phyloP scores from a whole-genome alignment of 1,140 invertebrate genomes.

The Bombus turneri region DNA sequence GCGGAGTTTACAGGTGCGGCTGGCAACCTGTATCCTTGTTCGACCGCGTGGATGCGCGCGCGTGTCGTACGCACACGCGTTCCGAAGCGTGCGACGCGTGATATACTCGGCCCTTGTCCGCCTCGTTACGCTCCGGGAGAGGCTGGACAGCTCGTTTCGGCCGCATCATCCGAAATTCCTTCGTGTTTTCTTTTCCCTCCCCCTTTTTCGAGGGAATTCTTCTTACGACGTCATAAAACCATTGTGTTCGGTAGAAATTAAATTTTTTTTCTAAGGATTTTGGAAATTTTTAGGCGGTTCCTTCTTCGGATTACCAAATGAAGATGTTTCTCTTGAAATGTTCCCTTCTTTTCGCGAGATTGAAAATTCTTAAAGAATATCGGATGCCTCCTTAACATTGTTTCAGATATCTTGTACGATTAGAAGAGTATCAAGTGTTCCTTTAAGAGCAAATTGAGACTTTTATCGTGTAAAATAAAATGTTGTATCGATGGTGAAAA shows the following conservation, averaged over 20 bases:
- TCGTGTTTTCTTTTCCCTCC: background rate
- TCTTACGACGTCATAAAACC: background rate
- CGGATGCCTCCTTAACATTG: background rate
- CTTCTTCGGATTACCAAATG: background rate
- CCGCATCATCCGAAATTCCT: constrained; percentile 13
- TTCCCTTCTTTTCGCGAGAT: background rate
- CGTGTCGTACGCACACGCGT: constrained; percentile 51
- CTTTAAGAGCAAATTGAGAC: background rate
- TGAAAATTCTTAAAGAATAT: background rate
- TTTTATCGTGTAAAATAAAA: background rate
- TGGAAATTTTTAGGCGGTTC: too few relatives aligned
- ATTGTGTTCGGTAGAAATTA: background rate
- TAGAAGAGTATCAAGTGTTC: background rate
- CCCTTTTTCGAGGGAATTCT: background rate
- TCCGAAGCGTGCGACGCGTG: constrained; percentile 48
- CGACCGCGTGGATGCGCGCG: constrained; percentile 49
- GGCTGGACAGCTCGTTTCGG: constrained; percentile 35
- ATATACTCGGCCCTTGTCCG: constrained; percentile 48
- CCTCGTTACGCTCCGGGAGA: constrained; percentile 63
- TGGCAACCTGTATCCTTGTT: constrained; percentile 77
- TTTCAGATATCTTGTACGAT: background rate
- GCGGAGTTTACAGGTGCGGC: constrained; percentile 79
- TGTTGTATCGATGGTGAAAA: background rate
- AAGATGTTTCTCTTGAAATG: background rate
- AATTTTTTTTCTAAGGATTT: background rate